These are phyloP conservation scores for Drosophila serrata DNA, from an alignment of 1,140 invertebrate genomes.

Conservation along the genomic window DNA sequence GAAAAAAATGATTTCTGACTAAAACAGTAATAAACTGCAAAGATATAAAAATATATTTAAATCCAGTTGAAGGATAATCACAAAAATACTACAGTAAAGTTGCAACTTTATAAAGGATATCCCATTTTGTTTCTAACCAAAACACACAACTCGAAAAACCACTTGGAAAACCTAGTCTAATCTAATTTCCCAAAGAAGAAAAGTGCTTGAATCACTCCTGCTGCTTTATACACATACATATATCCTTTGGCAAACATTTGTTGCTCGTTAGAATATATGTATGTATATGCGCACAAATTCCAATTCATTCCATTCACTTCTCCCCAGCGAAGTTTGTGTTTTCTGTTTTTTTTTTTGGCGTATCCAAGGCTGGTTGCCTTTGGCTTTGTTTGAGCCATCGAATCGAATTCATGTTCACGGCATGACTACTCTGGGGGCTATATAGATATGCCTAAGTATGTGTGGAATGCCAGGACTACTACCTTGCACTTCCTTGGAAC, in stretches of 20 bases:
- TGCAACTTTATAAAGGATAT: not conserved
- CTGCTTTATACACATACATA: too few relatives aligned
- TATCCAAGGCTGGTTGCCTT: slow-evolving; percentile 65
- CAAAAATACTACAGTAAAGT: not conserved
- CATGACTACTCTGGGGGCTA: slow-evolving; percentile 9
- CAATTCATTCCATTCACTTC: slow-evolving; percentile 10
- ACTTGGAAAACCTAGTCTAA: not conserved
- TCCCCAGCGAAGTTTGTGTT: not conserved
- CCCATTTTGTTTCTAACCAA: not conserved
- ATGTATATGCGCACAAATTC: slow-evolving; percentile 6
- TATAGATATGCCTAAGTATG: slow-evolving; percentile 17
- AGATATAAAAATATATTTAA: too few relatives aligned
- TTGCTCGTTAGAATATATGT: slow-evolving; percentile 40
- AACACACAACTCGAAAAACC: not conserved
- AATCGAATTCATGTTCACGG: slow-evolving; percentile 66
- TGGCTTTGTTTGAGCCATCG: slow-evolving; percentile 57
- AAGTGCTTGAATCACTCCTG: too few relatives aligned
- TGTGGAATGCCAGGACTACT: slow-evolving; percentile 56
- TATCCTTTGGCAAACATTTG: slow-evolving; percentile 43
- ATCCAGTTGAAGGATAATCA: not conserved
- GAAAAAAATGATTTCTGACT: too few relatives aligned
- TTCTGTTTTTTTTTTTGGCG: slow-evolving; percentile 28
- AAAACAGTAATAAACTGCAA: too few relatives aligned
- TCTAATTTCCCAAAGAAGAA: not conserved
- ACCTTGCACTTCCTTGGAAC: slow-evolving; percentile 56